Conservation (phyloP, 2,888 invertebrate genomes). For the Antitype chi region DNA sequence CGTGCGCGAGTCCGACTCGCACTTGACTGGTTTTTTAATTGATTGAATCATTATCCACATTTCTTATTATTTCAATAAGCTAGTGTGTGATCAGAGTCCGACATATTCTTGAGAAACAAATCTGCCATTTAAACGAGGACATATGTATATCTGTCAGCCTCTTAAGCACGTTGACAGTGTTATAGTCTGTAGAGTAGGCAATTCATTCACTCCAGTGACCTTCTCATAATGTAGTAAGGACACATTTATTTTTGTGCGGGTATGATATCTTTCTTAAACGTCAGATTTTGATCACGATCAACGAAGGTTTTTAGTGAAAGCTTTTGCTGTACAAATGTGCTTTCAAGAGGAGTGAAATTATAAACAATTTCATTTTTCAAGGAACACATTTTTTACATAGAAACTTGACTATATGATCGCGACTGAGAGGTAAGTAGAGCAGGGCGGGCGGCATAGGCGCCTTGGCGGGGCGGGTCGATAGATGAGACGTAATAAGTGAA, state of each 20-base stretch:
- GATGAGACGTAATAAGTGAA: slow-evolving; percentile 52
- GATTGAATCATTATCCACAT: neutral
- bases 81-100: neutral
- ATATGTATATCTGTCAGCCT: neutral
- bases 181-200: neutral
- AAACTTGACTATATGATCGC: neutral
- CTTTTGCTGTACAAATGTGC: neutral
- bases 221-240: neutral
- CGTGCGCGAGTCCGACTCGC: too few relatives aligned
- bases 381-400: neutral
- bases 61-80: neutral
- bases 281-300: neutral
- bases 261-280: neutral
- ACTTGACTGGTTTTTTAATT: too few relatives aligned
- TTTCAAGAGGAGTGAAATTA: neutral
- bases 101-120: neutral
- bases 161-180: neutral
- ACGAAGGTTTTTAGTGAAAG: neutral
- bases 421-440: slow-evolving; percentile 5
- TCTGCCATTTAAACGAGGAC: neutral
- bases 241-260: neutral
- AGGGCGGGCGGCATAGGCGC: slow-evolving; percentile 29
- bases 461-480: slow-evolving; percentile 48
- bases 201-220: neutral
- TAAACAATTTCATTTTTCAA: neutral